Evolutionary conservation across 2,113 vertebrate genomes (phyloP).

Genomic region (Carassius carassius): DNA sequence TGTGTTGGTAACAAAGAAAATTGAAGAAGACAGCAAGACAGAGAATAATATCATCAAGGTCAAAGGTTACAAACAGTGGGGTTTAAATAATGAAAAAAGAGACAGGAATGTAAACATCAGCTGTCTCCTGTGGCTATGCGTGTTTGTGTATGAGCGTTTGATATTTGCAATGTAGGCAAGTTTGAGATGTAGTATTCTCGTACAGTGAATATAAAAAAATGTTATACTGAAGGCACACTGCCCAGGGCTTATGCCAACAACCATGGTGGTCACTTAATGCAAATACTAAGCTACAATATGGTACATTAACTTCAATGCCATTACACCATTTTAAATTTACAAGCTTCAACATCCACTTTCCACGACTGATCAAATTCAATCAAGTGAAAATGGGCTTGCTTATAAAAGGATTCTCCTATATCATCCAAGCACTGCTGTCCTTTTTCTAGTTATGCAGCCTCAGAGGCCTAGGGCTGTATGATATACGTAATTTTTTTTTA

Average conservation of each 20-base stretch:
- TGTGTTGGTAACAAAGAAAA: not conserved
- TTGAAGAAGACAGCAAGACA: conserved; percentile 16
- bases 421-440: not conserved
- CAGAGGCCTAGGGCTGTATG: not conserved
- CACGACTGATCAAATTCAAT: conserved; percentile 29
- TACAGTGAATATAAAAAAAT: not conserved
- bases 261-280: conserved; percentile 35
- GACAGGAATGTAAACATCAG: conserved; percentile 38
- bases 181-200: conserved; percentile 20
- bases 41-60: conserved; percentile 34
- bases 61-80: conserved; percentile 32
- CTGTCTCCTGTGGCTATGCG: not conserved
- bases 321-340: conserved; percentile 22
- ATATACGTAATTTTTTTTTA: not conserved
- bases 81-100: conserved; percentile 42
- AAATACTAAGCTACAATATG: conserved; percentile 19
- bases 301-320: conserved; percentile 27
- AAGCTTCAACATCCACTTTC: conserved; percentile 15
- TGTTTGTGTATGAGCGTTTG: not conserved
- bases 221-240: conserved; percentile 19
- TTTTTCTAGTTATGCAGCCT: not conserved
- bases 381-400: not conserved
- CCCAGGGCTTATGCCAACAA: conserved; percentile 28
- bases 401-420: not conserved
- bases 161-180: conserved; percentile 33